These are phyloP conservation scores for Clarias pachynema DNA, from an alignment of 2,797 vertebrate genomes.

Conservation along the genomic window DNA sequence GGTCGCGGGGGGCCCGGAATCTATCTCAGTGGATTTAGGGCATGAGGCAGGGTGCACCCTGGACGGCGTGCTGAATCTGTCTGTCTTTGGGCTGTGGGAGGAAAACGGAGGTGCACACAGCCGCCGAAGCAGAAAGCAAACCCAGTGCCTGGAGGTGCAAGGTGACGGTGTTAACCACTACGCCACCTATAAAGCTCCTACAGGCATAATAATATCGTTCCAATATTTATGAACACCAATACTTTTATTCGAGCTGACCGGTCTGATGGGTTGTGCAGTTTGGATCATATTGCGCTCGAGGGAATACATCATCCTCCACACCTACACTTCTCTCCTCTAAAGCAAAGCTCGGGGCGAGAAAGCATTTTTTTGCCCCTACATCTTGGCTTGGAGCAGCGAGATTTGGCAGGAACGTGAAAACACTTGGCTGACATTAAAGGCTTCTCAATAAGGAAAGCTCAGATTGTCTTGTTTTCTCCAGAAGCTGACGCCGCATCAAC, in stretches of 20 bases:
- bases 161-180: too few relatives aligned
- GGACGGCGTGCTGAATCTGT: too few relatives aligned
- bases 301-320: background rate
- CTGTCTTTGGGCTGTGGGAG: too few relatives aligned
- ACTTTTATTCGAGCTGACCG: background rate
- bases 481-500: slow-evolving; percentile 14
- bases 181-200: too few relatives aligned
- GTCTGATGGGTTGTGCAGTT: background rate
- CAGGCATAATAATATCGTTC: too few relatives aligned
- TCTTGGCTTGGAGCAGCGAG: background rate
- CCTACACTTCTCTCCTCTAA: background rate
- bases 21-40: too few relatives aligned
- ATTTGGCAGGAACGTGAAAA: background rate
- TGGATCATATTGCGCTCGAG: background rate
- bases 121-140: too few relatives aligned
- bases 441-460: slow-evolving; percentile 18
- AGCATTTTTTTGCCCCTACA: background rate
- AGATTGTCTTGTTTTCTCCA: slow-evolving; percentile 4
- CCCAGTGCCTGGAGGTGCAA: too few relatives aligned
- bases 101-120: too few relatives aligned
- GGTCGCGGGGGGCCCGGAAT: too few relatives aligned
- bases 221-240: background rate
- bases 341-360: background rate
- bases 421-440: slow-evolving; percentile 23
- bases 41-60: too few relatives aligned